Evolutionary conservation across 2,113 vertebrate genomes (phyloP), one percentile per base, ranked within the genome.

Genomic region (Strix uralensis): DNA sequence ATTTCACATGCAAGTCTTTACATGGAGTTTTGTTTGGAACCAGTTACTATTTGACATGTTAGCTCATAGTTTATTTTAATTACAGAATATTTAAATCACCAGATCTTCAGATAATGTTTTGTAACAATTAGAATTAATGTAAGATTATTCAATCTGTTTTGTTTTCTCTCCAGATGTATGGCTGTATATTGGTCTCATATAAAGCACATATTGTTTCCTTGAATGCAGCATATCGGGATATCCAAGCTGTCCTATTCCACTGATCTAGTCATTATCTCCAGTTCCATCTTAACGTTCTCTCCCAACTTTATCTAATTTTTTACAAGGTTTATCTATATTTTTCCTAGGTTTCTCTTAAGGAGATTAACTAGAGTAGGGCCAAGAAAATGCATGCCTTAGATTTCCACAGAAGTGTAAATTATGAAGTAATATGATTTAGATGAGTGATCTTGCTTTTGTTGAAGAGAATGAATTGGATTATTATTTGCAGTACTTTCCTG

Each of bases 1-100:
- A 79, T 84, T 84, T 93, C 52, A 61, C 5, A 0, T 83, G 47
- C 2, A 3, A 81, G 65, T 23, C 46, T 93, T 72, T 74, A 51
- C 38, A 47, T 49, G 49, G 65, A 79, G 74, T 91, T 91, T 88
- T 81, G 16, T 92, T 92, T 96, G 86, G 80, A 96, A 78, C 34
- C 21, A 58, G 73, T 72, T 81, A 34, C n/a, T 82, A 36, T 90
- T 79, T 90, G 72, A 92, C 75, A 80, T 74, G 61, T 92, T 92
- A 90, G 47, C 63, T 97, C 79, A 90, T 46, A 75, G 79, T 93
- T 90, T 88, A 91, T 96, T 93, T 94, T 95, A 89, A 84, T 96
- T 93, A 54, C 30, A 78, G 83, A 91, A 67, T 88, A 91, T 84
- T 85, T 94, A 72, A 67, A 88, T 93, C 86, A 58, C 40, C 27